Base-by-base conservation (phyloP, 1,140 invertebrate genomes). In the Laupala kohalensis region DNA sequence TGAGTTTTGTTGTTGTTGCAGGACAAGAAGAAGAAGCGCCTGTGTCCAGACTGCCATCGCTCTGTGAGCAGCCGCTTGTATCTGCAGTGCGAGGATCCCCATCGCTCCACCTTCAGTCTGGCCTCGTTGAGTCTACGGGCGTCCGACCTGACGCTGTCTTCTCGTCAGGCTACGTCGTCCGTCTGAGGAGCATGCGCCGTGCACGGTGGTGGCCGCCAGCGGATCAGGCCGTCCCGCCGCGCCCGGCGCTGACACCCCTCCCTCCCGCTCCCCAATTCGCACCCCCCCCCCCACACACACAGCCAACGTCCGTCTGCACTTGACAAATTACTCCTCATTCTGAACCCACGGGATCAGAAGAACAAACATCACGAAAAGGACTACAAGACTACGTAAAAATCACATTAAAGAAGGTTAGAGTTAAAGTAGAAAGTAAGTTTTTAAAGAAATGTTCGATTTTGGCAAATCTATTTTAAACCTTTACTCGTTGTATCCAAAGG, bases 1-100 rank as follows among this genome's bases (percentile, higher is more conserved):
- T n/a, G n/a, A n/a, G n/a, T n/a, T n/a, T n/a, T n/a, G n/a, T n/a
- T n/a, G n/a, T n/a, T n/a, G n/a, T n/a, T 19, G 37, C 82, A 87
- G 25, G 88, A 88, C 73, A 88, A 87, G 77, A 88, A 80, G 73
- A 77, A 87, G 74, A 85, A 83, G 74, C 82, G 81, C 62, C 77
- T 80, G 67, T 89, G 87, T 75, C 87, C 87, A 3, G 87, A 88
- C 71, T 89, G 87, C 73, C 86, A 87, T 74, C 86, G 86, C 73
- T 81, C 86, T 19, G 81, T 88, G 63, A 87, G 83, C 74, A 88
- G 87, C 28, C 81, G 85, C 15, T 79, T 88, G 63, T 78, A 81
- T 71, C 75, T 81, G 64, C 78, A 79, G 24, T 79, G 78, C 67
- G 78, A 80, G 27, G 78, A 80, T 19, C 69, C 75, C 6, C 68